phyloP scores from a whole-genome alignment of 2,797 vertebrate genomes.

The Gambelia wislizenii region DNA sequence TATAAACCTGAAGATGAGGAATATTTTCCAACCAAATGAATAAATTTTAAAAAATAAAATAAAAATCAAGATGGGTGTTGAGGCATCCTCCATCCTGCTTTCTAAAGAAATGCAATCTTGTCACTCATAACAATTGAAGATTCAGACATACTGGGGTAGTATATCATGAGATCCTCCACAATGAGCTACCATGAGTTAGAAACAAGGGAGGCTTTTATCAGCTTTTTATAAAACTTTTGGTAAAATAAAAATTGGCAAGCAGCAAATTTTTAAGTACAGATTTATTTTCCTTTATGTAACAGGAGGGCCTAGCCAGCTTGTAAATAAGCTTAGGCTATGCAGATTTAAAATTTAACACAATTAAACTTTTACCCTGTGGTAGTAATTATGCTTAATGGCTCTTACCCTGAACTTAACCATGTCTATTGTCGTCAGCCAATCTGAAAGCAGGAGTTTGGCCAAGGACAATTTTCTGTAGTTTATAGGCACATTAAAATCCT shows the following conservation, averaged over 20 bases:
- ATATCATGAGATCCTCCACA: conserved; percentile 48
- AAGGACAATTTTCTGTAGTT: conserved; percentile 80
- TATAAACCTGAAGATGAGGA: background rate
- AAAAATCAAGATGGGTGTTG: conserved; percentile 20
- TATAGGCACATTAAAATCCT: conserved; percentile 67
- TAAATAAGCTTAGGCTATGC: conserved; percentile 70
- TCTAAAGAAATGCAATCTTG: conserved; percentile 38
- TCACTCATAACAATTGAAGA: background rate
- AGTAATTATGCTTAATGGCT: conserved; percentile 79
- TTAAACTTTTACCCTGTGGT: conserved; percentile 76
- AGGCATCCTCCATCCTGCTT: conserved; percentile 48
- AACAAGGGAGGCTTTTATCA: conserved; percentile 52
- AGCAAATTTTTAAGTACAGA: conserved; percentile 63
- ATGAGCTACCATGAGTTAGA: conserved; percentile 50
- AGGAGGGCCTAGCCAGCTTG: conserved; percentile 61
- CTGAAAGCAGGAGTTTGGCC: conserved; percentile 81
- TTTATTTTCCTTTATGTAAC: conserved; percentile 59
- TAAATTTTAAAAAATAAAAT: background rate
- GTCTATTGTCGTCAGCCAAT: conserved; percentile 72
- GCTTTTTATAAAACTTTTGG: conserved; percentile 46
- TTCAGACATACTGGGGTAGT: conserved; percentile 40
- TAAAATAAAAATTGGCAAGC: conserved; percentile 64
- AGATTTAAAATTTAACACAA: conserved; percentile 74
- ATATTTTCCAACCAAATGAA: background rate
- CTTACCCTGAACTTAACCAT: conserved; percentile 75